Conservation (phyloP, 2,113 vertebrate genomes). For the rat (Rattus norvegicus) region DNA sequence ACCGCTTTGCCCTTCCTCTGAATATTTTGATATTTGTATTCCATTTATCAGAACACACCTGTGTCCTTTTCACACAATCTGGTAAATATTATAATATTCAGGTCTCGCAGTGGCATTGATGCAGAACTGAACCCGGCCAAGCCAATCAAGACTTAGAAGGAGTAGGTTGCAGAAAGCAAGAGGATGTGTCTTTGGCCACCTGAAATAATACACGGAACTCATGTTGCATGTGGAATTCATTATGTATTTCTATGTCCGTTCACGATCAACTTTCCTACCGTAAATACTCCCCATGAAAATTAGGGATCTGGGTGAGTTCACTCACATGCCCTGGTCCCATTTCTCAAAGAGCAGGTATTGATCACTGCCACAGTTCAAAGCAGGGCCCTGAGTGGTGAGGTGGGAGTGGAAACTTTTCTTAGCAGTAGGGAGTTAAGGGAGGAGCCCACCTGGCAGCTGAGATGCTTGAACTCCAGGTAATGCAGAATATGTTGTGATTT, state of each 20-base stretch:
- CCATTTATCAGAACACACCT: constrained; percentile 63
- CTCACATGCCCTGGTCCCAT: constrained; percentile 27
- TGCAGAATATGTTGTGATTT: constrained; percentile 67
- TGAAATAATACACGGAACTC: constrained; percentile 74
- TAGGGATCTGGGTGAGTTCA: constrained; percentile 54
- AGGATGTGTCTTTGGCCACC: constrained; percentile 68
- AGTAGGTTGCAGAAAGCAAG: constrained; percentile 57
- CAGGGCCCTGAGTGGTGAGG: constrained; percentile 48
- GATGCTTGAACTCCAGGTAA: constrained; percentile 70
- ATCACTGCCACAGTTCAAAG: constrained; percentile 74
- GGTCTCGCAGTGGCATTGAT: constrained; percentile 37
- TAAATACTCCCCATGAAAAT: constrained; percentile 20
- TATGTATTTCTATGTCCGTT: constrained; percentile 33
- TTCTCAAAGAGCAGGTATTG: constrained; percentile 65
- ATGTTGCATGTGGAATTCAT: constrained; percentile 75
- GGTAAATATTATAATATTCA: constrained; percentile 73
- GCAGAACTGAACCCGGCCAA: constrained; percentile 50
- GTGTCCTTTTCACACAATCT: constrained; percentile 69
- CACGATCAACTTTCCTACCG: constrained; percentile 50
- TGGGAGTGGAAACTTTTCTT: constrained; percentile 46
- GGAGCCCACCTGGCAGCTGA: constrained; percentile 37
- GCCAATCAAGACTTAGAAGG: constrained; percentile 62
- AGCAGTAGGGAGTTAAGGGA: constrained; percentile 20
- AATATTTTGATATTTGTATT: constrained; percentile 55
- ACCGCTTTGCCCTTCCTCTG: constrained; percentile 1